Base-by-base conservation (phyloP, 2,797 vertebrate genomes). In the Arnoldichthys spilopterus region DNA sequence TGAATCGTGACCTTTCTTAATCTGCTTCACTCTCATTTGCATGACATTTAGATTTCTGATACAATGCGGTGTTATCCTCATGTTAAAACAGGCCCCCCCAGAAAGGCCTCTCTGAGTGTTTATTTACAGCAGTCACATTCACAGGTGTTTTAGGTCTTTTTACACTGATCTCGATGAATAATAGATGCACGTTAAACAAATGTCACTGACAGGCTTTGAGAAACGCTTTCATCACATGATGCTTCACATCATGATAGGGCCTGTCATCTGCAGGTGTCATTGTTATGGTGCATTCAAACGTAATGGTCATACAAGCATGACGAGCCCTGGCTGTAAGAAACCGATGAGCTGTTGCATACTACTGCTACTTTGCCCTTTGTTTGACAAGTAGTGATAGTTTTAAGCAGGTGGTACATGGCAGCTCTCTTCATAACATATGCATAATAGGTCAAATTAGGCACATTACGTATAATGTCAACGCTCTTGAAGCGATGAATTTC, bases 1-100 rank as follows among this genome's bases (percentile, higher is more conserved):
- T 86, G 71, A 83, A 85, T 83, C 24, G 9, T 86, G 84, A 85
- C 82, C 72, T 85, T 85, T 82, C 78, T 79, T 85, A 82, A 85
- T 88, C 83, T 74, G 69, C 45, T 26, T 40, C 28, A 37, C 43
- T 72, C 32, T 18, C 74, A 83, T 84, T 87, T 88, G 85, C 85
- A 88, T 88, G 75, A 74, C 54, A 72, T 78, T 85, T 75, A 83
- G 84, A 84, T 84, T 80, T 74, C 59, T 30, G 79, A 83, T 84
- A 73, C 68, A 84, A 34, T 56, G 74, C 56, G 18, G 32, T 24
- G 61, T 68, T 74, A 20, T 77, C 78, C 76, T 74, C 56, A 73
- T 66, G 59, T 72, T 66, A 66, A 78, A 77, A 56, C 34, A 53
- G 56, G 28, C 3, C 58, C 54, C 58, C 54, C 26, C 6, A 20